Evolutionary conservation across 2,888 invertebrate species (phyloP), one percentile per base, ranked within the genome.

Genomic region (Dryobotodes eremita): DNA sequence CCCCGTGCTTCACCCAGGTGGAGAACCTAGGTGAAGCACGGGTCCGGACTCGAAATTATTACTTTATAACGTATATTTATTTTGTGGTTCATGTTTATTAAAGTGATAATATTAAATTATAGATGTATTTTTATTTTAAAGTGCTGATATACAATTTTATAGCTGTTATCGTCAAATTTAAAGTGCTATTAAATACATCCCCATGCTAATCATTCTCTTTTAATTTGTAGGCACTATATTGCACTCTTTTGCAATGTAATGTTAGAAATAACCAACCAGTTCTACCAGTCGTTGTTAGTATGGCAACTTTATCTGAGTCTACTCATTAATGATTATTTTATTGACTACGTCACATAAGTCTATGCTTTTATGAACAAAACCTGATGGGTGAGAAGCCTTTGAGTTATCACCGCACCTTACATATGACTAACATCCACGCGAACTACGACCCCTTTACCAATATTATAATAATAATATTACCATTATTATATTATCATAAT

Each of bases 401-500:
- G 26, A 50, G n/a, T 3, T 48, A 55, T n/a, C 31, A 73, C 68
- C 75, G 42, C 75, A 77, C 69, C 82, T 68, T 69, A 64, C 53
- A 55, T 31, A 73, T 75, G 81, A 82, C 78, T 83, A 83, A 86
- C 23, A 82, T n/a, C 42, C 4, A 20, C 0, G 15, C 13, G 62
- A 88, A 73, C 77, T 77, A 61, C 76, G 89, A 87, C 85, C 77
- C 64, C 70, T 69, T 66, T 31, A 68, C 5, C 31, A 64, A 62
- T 69, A 71, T 73, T 72, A 72, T 46, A 57, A 75, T 80, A 84
- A 74, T 15, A 46, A 64, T n/a, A n/a, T n/a, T n/a, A n/a, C n/a
- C n/a, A n/a, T 75, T 79, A 80, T 36, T 3, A 36, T 36, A 59
- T 42, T n/a, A n/a, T n/a, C n/a, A 81, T 84, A 71, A 70, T 62